phyloP scores from a whole-genome alignment of 2,113 vertebrate genomes.

The Oxyruncus cristatus region DNA sequence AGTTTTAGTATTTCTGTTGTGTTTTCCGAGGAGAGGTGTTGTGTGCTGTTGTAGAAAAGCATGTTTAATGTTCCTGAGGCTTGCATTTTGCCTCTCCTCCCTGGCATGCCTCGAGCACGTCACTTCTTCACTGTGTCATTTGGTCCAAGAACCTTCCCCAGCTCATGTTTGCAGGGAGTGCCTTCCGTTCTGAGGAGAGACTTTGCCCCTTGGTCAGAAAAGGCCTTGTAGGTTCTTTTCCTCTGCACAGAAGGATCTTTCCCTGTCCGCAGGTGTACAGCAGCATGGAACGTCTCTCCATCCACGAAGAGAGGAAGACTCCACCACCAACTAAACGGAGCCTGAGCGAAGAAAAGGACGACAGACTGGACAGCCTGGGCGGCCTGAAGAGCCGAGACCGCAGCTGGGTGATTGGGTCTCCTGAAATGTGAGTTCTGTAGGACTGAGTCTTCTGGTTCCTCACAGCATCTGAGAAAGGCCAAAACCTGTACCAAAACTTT shows the following conservation, averaged over 20 bases:
- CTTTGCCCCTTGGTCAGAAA: not conserved
- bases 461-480: not conserved
- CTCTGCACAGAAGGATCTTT: not conserved
- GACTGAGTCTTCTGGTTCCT: not conserved
- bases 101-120: not conserved
- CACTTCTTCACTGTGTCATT: not conserved
- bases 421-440: conserved; percentile 86
- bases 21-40: not conserved
- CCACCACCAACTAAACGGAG: conserved; percentile 92
- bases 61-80: not conserved
- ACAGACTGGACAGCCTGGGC: conserved; percentile 82
- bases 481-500: not conserved
- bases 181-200: not conserved
- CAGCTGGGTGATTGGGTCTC: conserved; percentile 92
- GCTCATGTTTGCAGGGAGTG: not conserved
- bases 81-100: not conserved
- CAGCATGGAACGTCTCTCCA: conserved; percentile 94
- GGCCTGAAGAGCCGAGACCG: conserved; percentile 86
- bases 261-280: conserved; percentile 85
- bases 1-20: not conserved
- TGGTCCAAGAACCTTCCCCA: not conserved
- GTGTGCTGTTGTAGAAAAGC: not conserved
- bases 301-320: conserved; percentile 88
- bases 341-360: conserved; percentile 92
- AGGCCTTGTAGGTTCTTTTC: not conserved